Conservation (phyloP, 2,113 vertebrate genomes). For the Piaya cayana region DNA sequence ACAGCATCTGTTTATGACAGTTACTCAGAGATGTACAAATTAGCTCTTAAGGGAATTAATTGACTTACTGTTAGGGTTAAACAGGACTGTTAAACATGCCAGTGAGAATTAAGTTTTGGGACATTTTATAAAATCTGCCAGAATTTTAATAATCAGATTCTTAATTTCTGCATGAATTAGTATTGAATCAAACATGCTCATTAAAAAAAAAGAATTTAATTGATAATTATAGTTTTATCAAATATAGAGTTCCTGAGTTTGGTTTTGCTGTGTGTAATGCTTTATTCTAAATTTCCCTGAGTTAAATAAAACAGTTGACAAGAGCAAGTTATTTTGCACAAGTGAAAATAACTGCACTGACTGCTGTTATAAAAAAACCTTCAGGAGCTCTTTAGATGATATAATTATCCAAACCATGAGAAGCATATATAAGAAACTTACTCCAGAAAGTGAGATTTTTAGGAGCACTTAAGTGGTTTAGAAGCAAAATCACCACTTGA, state of each 20-base stretch:
- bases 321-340: not conserved
- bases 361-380: not conserved
- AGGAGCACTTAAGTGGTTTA: not conserved
- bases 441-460: not conserved
- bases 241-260: not conserved
- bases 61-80: conserved; percentile 47
- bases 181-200: not conserved
- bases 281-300: not conserved
- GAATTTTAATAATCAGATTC: not conserved
- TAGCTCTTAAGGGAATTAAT: conserved; percentile 32
- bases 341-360: not conserved
- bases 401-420: not conserved
- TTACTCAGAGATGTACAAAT: conserved; percentile 1
- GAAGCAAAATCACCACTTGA: not conserved
- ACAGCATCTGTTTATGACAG: conserved; percentile 14
- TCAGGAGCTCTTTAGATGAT: not conserved
- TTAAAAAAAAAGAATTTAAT: not conserved
- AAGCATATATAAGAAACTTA: not conserved
- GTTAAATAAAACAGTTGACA: not conserved
- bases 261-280: not conserved
- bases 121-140: not conserved
- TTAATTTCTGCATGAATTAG: not conserved
- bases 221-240: not conserved
- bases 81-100: not conserved
- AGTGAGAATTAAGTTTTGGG: conserved; percentile 24